Conservation (phyloP, 2,888 invertebrate species). For the Masnerella sp. region DNA sequence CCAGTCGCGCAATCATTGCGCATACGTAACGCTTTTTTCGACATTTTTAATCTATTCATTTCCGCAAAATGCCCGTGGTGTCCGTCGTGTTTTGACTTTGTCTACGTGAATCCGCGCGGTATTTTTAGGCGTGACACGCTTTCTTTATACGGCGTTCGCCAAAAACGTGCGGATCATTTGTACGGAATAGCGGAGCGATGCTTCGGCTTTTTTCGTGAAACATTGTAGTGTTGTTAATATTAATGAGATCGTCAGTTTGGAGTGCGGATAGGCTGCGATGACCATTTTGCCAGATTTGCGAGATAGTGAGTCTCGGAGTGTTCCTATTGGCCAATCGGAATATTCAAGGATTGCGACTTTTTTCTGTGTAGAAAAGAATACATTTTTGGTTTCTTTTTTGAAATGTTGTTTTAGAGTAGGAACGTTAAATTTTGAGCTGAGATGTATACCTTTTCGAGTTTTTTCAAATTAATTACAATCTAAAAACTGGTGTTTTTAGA, state of each 20-base stretch:
- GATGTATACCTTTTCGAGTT: no score
- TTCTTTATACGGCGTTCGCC: slow-evolving; percentile 59
- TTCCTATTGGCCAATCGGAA: no score
- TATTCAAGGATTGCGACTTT: no score
- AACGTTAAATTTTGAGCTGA: no score
- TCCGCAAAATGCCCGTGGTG: slow-evolving; percentile 31
- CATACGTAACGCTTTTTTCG: slow-evolving; percentile 59
- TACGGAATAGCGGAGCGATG: slow-evolving; percentile 22
- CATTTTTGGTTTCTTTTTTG: no score
- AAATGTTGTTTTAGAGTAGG: no score
- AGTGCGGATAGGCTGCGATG: not conserved
- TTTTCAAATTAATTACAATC: no score
- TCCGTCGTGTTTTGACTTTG: slow-evolving; percentile 59
- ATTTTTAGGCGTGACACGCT: slow-evolving; percentile 74
- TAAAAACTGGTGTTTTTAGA: no score
- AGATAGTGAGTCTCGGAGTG: no score
- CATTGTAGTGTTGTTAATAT: slow-evolving; percentile 37
- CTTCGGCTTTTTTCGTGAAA: slow-evolving; percentile 30
- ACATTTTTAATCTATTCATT: slow-evolving; percentile 53
- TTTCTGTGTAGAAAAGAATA: no score
- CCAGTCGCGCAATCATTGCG: slow-evolving; percentile 67
- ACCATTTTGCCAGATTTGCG: slow-evolving; percentile 12
- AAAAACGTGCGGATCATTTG: slow-evolving; percentile 28
- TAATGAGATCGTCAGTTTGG: slow-evolving; percentile 29
- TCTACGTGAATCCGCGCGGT: slow-evolving; percentile 65